Base-by-base conservation (phyloP, 1,140 invertebrate species). In the Brachionus paranguensis region DNA sequence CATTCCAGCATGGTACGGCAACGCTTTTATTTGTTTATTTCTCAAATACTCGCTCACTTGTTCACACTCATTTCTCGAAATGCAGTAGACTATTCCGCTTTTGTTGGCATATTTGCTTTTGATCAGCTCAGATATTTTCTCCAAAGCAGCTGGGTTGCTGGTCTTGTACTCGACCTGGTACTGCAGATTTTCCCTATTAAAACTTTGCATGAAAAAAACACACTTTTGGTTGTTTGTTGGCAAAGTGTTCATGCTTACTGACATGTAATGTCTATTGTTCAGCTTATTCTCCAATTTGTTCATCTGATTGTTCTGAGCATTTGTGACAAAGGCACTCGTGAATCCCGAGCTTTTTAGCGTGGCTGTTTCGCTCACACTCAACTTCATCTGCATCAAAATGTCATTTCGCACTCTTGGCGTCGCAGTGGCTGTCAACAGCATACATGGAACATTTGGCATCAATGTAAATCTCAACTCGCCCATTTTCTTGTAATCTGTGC, bases 51-150 rank as follows among this genome's bases (percentile, higher is more conserved):
- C 60, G 33, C 68, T 65, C 41, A 94, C 90, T 78, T 91, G 90
- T 85, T 97, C 95, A 90, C 95, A 96, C 86, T 98, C 96, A 85
- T 95, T 96, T 81, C 95, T 92, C 83, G 96, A 96, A 17, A 97
- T 90, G 86, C 96, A 98, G 90, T 99, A 99, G 68, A 99, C 93
- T 86, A 99, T 99, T 5, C 97, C 97, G 74, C 93, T 94, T 47
- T 93, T 90, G 6, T 91, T 92, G 4, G 86, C 87, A 86, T 92
- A 93, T 85, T 93, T 92, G 1, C 89, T 87, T 86, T 93, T 92
- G n/a, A 98, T 94, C 41, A 94, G 87, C 12, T 92, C 91, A 27
- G 92, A 91, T 0, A 96, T 91, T 85, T 95, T 94, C 5, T 91
- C 88, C 37, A 92, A 90, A 2, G 93, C 90, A 83, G 89, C 91